Evolutionary conservation across 2,113 vertebrate species (phyloP).

Genomic region (Paraplagusia blochii): DNA sequence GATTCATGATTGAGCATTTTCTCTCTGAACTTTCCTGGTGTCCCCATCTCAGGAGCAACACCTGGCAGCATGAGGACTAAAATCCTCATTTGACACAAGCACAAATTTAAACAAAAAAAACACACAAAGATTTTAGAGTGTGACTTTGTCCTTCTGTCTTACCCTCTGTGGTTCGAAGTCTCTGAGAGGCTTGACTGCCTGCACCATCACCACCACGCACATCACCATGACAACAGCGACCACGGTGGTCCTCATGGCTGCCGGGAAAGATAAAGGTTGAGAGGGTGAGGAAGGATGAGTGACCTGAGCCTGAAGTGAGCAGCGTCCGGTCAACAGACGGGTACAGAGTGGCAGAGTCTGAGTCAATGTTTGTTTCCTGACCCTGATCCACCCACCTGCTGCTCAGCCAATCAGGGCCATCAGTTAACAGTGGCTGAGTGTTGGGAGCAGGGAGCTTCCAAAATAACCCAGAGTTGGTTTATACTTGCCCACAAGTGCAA

Average conservation of each 20-base stretch:
- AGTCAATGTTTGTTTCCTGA: slow-evolving; percentile 54
- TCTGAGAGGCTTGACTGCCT: slow-evolving; percentile 68
- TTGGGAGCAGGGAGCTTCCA: slow-evolving; percentile 39
- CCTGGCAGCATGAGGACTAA: no score
- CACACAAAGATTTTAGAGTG: not conserved
- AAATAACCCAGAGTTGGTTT: slow-evolving; percentile 17
- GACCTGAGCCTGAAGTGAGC: slow-evolving; percentile 20
- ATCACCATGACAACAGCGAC: slow-evolving; percentile 56
- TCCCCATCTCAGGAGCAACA: no score
- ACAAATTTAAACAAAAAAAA: no score
- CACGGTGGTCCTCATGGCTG: slow-evolving; percentile 65
- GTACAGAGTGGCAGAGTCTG: slow-evolving; percentile 45
- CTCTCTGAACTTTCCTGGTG: no score
- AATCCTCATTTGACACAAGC: no score
- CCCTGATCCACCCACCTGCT: slow-evolving; percentile 55
- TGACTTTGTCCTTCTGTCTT: slow-evolving; percentile 20
- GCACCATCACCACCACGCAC: slow-evolving; percentile 34
- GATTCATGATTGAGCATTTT: no score
- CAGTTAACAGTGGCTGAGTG: slow-evolving; percentile 47
- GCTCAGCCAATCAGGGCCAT: slow-evolving; percentile 55
- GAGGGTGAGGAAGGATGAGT: not conserved
- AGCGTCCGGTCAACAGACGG: slow-evolving; percentile 19
- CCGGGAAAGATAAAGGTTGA: not conserved
- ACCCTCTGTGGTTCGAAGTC: slow-evolving; percentile 76
- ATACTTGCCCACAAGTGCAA: not conserved